Evolutionary conservation across 2,888 invertebrate genomes (phyloP).

Genomic region (Asteroscopus sphinx): DNA sequence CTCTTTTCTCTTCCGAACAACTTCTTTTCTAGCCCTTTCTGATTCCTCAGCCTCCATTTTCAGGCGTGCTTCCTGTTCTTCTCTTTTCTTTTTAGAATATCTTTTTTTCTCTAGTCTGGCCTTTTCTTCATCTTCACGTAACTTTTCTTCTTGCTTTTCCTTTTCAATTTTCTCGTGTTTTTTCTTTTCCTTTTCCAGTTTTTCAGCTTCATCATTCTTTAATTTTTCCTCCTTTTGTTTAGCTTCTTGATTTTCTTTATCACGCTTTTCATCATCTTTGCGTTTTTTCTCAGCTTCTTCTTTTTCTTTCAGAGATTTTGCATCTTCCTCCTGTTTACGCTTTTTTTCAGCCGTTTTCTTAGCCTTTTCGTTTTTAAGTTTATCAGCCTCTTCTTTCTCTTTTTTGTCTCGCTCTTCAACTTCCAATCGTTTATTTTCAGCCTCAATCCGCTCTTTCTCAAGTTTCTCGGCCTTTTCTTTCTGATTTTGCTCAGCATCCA

Average conservation of each 20-base stretch:
- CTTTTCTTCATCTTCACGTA: slow-evolving; percentile 25
- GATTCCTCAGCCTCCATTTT: slow-evolving; percentile 45
- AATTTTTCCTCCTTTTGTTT: slow-evolving; percentile 34
- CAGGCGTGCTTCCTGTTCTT: slow-evolving; percentile 20
- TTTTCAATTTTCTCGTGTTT: slow-evolving; percentile 16
- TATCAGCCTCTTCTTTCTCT: background rate
- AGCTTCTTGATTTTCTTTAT: slow-evolving; percentile 14
- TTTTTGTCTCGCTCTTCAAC: background rate
- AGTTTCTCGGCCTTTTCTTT: background rate
- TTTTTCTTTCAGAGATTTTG: slow-evolving; percentile 11
- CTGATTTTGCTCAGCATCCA: background rate
- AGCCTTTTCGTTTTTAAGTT: slow-evolving; percentile 3
- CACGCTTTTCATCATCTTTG: slow-evolving; percentile 26
- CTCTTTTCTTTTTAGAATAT: slow-evolving; percentile 27
- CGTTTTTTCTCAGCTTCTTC: slow-evolving; percentile 21
- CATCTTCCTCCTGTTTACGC: slow-evolving; percentile 17
- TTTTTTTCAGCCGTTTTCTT: slow-evolving; percentile 20
- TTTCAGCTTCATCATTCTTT: slow-evolving; percentile 38
- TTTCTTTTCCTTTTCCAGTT: slow-evolving; percentile 10
- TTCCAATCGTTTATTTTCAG: background rate
- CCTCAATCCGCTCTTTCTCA: slow-evolving; percentile 13
- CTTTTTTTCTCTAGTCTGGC: slow-evolving; percentile 26
- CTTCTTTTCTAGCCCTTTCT: slow-evolving; percentile 29
- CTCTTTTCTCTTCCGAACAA: slow-evolving; percentile 27
- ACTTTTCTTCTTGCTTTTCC: slow-evolving; percentile 18